phyloP scores from a whole-genome alignment of 2,888 invertebrate genomes.

The Cephalotes varians region DNA sequence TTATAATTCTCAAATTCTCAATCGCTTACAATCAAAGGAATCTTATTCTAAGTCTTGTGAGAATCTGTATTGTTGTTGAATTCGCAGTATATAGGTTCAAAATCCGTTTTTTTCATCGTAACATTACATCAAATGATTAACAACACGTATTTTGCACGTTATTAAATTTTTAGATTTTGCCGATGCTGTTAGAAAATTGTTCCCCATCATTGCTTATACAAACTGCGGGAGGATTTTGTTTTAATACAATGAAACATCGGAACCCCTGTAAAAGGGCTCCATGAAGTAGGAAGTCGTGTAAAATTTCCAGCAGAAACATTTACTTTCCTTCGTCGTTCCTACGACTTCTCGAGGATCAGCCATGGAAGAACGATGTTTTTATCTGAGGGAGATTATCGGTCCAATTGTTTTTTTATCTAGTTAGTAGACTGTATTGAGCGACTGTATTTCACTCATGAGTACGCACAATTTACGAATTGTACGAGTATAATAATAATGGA shows the following conservation, averaged over 20 bases:
- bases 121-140: background rate
- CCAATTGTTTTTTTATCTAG: conserved; percentile 47
- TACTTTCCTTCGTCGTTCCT: conserved; percentile 47
- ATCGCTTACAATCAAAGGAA: background rate
- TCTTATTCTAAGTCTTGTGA: background rate
- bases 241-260: conserved; percentile 25
- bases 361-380: conserved; percentile 52
- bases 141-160: background rate
- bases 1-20: background rate
- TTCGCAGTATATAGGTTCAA: background rate
- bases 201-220: background rate
- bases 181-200: background rate
- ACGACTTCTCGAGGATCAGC: conserved; percentile 38
- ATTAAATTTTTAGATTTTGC: conserved; percentile 28
- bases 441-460: conserved; percentile 27
- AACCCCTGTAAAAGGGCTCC: conserved; percentile 18
- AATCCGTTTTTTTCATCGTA: background rate
- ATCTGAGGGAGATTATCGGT: conserved; percentile 36
- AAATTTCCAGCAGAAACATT: conserved; percentile 61
- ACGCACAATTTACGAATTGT: conserved; percentile 23
- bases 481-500: conserved; percentile 26
- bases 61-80: background rate
- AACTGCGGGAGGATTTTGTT: conserved; percentile 21
- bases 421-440: conserved; percentile 44
- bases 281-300: conserved; percentile 49